These are phyloP conservation scores for Crossaster papposus DNA, from an alignment of 53 echinoderm and acorn worm genomes.

Conservation along the genomic window DNA sequence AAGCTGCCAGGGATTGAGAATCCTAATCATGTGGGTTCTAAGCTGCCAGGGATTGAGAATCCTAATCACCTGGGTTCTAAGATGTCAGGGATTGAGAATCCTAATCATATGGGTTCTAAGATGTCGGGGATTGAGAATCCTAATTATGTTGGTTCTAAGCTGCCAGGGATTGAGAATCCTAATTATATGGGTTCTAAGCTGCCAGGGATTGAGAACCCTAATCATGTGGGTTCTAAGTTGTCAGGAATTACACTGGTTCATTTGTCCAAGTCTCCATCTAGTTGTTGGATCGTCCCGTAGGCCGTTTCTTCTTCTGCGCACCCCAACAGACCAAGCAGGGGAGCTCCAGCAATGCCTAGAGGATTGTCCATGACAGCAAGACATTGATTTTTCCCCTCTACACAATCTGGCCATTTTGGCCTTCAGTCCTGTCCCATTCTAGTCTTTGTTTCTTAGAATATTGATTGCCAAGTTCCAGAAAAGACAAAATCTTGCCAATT, in stretches of 20 bases:
- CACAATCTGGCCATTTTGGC: conserved; percentile 61
- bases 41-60: background rate
- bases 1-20: background rate
- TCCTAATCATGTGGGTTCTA: background rate
- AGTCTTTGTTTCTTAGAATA: conserved; percentile 45
- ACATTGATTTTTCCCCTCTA: conserved; percentile 40
- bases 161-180: background rate
- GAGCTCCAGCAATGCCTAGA: conserved; percentile 8
- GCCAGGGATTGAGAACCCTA: background rate
- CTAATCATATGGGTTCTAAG: background rate
- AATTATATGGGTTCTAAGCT: background rate
- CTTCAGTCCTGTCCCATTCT: conserved; percentile 52
- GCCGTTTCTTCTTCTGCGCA: background rate
- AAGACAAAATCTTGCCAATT: background rate
- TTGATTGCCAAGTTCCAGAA: conserved; percentile 38
- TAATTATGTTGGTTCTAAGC: background rate
- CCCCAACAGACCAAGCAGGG: background rate
- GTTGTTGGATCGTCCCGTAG: background rate
- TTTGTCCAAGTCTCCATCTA: conserved; percentile 24
- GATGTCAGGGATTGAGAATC: background rate
- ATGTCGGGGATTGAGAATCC: background rate
- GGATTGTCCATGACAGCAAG: conserved; percentile 50
- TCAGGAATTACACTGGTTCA: background rate
- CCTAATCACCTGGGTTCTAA: background rate
- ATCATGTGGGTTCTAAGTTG: background rate